phyloP scores from a whole-genome alignment of 2,797 vertebrate species.

The Varecia variegata region DNA sequence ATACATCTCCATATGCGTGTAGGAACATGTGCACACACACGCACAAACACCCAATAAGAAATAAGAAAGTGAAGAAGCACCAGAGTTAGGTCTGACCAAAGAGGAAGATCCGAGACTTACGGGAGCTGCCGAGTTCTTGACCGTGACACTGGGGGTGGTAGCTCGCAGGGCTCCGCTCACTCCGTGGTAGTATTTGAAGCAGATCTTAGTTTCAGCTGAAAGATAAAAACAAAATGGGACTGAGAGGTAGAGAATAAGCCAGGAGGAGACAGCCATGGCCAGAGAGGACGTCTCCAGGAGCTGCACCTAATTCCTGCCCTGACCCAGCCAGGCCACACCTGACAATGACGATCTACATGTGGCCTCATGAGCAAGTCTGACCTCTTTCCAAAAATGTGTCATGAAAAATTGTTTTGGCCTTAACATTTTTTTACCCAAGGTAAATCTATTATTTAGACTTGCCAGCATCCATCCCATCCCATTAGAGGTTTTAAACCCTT shows the following conservation, averaged over 20 bases:
- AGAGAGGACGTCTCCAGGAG: not conserved
- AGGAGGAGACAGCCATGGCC: not conserved
- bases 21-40: not conserved
- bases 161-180: constrained; percentile 94
- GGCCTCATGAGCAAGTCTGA: not conserved
- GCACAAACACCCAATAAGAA: not conserved
- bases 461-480: not conserved
- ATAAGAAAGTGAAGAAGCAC: not conserved
- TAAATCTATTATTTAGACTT: not conserved
- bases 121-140: constrained; percentile 89
- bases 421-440: not conserved
- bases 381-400: not conserved
- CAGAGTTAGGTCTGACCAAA: not conserved
- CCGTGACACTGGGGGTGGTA: constrained; percentile 94
- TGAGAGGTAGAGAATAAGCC: not conserved
- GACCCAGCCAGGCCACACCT: not conserved
- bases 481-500: not conserved
- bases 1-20: not conserved
- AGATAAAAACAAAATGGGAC: constrained; percentile 61
- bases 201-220: constrained; percentile 96
- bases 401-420: not conserved
- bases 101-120: constrained; percentile 86
- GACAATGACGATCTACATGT: not conserved
- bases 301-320: not conserved
- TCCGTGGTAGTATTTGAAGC: constrained; percentile 99